A percentile compares a stretch with the other conserved stretches of the same genome.
Evolutionary conservation across 92 coral and sea anemone genomes (phyloP).

Genomic region (Diadumene lineata): DNA sequence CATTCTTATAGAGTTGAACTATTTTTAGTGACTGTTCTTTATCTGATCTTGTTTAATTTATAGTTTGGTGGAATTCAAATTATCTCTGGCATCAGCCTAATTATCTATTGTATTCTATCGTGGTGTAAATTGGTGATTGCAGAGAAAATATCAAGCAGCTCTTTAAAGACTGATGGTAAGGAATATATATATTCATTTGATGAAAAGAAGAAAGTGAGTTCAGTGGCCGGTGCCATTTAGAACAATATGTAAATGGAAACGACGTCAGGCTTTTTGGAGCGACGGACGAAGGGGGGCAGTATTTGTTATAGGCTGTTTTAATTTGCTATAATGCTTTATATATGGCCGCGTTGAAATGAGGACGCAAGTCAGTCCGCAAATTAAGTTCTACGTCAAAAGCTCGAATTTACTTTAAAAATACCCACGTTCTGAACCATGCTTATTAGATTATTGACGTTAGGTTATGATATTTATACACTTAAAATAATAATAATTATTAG

Average conservation of each 20-base stretch:
- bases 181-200: neutral
- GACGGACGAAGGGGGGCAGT: neutral
- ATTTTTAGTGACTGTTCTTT: no score
- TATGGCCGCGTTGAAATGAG: neutral
- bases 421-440: no score
- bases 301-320: neutral
- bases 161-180: constrained; percentile 84
- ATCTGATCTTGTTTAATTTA: neutral
- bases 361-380: no score
- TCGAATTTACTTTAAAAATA: no score
- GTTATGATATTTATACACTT: no score
- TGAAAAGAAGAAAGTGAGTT: neutral
- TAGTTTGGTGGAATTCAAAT: constrained; percentile 72
- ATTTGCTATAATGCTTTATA: neutral
- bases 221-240: neutral
- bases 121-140: constrained; percentile 77
- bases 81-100: constrained; percentile 70
- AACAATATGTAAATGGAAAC: neutral
- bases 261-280: neutral
- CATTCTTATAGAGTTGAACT: no score
- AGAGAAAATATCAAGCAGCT: constrained; percentile 68
- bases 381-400: no score
- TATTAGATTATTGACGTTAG: no score
- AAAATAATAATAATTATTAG: no score
- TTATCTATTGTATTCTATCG: constrained; percentile 52